These are phyloP conservation scores for Melanotaenia parkinsoni DNA, from an alignment of 2,797 vertebrate species.

Conservation along the genomic window DNA sequence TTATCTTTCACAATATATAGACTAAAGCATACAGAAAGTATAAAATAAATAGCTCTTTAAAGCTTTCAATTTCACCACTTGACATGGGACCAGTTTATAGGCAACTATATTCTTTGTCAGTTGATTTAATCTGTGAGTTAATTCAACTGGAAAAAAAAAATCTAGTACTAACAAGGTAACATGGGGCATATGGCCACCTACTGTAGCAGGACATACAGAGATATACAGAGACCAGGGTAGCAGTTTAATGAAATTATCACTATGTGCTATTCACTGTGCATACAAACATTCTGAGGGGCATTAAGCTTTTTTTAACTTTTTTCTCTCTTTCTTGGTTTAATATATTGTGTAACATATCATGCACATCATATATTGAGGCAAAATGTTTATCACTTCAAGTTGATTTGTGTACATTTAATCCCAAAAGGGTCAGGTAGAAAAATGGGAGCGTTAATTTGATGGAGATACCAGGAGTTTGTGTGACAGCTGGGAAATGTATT, in stretches of 20 bases:
- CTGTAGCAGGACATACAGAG: not conserved
- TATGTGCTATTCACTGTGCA: not conserved
- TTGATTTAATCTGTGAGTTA: not conserved
- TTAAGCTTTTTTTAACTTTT: too few species aligned
- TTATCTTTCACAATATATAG: too few species aligned
- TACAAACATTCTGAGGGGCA: not conserved
- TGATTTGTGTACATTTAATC: conserved; percentile 10
- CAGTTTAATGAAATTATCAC: not conserved
- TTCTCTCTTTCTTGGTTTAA: too few species aligned
- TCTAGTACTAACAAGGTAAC: not conserved
- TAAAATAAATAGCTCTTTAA: not conserved
- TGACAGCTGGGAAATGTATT: conserved; percentile 56
- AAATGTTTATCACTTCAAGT: not conserved
- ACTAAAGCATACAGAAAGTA: not conserved
- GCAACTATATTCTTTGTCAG: not conserved
- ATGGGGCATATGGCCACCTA: too few species aligned
- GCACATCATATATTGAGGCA: not conserved
- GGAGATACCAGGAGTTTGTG: conserved; percentile 34
- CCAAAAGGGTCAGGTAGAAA: conserved; percentile 12
- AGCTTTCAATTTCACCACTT: not conserved
- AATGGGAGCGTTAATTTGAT: conserved; percentile 26
- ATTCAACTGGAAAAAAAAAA: not conserved
- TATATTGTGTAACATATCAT: not conserved
- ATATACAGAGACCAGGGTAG: not conserved
- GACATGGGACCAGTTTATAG: not conserved